Base-by-base conservation (phyloP, 64 coral and sea anemone genomes). In the Montipora sp. region DNA sequence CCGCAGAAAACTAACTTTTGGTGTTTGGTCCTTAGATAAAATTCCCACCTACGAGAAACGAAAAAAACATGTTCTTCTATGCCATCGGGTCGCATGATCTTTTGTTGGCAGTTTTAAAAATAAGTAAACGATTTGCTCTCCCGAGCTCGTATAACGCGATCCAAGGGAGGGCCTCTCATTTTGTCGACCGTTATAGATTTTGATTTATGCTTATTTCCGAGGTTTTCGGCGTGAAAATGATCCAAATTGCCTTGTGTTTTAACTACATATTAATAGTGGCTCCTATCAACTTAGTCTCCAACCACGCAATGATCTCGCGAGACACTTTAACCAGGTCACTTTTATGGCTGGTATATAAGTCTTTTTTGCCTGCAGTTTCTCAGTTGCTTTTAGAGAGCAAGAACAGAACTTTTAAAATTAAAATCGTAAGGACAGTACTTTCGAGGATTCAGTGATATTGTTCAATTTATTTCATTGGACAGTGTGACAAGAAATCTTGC, bases 1-100 rank as follows among this genome's bases (percentile, higher is more conserved):
- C 65, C 82, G 82, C 63, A 85, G 82, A 85, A 85, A 71, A 50
- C 15, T 85, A 85, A 85, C 65, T 71, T 71, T 70, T 85, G 61
- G 61, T 18, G 57, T 22, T 3, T 9, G 12, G 14, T 63, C 10
- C 7, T 48, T 78, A 48, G 3, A 19, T 77, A 57, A 57, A 57
- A 15, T 78, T 78, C 14, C 6, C 7, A 50, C 47, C 27, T 16
- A 50, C 49, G 4, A 13, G 0, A 45, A 11, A 12, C 44, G 8
- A 16, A 2, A 50, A 5, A 78, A 19, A 13, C 9, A 78, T 48
- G 4, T 11, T 47, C 9, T 15, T 6, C 44, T 13, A 48, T 48
- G 47, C 12, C 5, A 47, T 19, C 7, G 45, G 15, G 45, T 18
- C 7, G 66, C 44, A 47, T 71, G 66, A 72, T 67, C 73, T 85